Evolutionary conservation across 2,113 vertebrate species (phyloP), one percentile per base, ranked within the genome.

Genomic region (Zosterops pallidus): DNA sequence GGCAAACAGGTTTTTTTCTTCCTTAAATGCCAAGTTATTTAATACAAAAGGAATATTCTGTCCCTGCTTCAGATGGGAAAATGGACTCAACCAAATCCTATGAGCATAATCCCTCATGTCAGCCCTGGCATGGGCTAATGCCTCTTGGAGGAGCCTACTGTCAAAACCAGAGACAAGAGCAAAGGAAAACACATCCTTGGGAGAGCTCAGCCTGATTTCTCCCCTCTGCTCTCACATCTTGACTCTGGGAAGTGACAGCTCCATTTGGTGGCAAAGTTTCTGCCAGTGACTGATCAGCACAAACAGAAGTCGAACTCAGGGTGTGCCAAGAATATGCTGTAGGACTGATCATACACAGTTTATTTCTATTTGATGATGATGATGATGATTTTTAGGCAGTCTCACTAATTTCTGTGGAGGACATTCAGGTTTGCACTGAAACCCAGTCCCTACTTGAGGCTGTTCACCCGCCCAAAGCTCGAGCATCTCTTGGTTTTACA

Each of bases 291-390:
- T 15, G n/a, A 76, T 63, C 85, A 20, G 29, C n/a, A 14, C 0
- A 2, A 42, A 9, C 56, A 76, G 42, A 20, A 89, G 24, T 8
- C 3, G 2, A 8, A 52, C n/a, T 39, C n/a, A 12, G 7, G 31
- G 39, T 8, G 47, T 65, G 47, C 47, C 0, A 0, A 20, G 22
- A 53, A 57, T 1, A 3, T 4, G 2, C 14, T 12, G 13, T 0
- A 12, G 60, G 42, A 31, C 12, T 65, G n/a, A 33, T 59, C n/a
- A 26, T 29, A 79, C 8, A 11, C 0, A 1, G 31, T 49, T 44
- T 3, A 35, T n/a, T 80, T 60, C 21, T 23, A 7, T 25, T 35
- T 33, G 31, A 56, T 56, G 53, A 33, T 57, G 21, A 35, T 57
- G 21, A n/a, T n/a, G 12, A 35, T 59, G 24, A 26, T 50, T 8